Evolutionary conservation across 2,888 invertebrate genomes (phyloP), one percentile per base, ranked within the genome.

Genomic region (Heliconius aoede): DNA sequence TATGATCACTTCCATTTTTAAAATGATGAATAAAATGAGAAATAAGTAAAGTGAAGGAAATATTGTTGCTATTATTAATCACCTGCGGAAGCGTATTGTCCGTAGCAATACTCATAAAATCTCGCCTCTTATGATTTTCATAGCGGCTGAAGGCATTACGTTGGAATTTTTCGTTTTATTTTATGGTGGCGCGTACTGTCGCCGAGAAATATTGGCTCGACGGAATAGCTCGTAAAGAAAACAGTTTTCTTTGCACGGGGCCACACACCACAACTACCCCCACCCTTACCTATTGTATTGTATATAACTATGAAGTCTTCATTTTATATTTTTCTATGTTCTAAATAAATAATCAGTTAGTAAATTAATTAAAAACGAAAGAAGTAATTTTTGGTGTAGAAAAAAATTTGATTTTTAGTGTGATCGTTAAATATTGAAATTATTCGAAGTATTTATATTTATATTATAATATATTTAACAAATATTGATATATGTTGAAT

Each of bases 141-240:
- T 92, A 88, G 91, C 89, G 86, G 89, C 89, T 88, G 86, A 87
- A 88, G 88, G 90, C 89, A 90, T 88, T 89, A 87, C 88, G 89
- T 87, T 87, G 93, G 94, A 94, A 94, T 94, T 94, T 94, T 94
- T 93, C 94, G 94, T 94, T 94, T 94, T 94, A 94, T 94, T 94
- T 94, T 94, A 94, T 94, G 94, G 91, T 91, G 89, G 90, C 90
- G 91, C 93, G 93, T 92, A 91, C 93, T 94, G 94, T 93, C 93
- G 93, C 93, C 91, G 88, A 93, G 93, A 94, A 93, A 94, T 94
- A 94, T 94, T 94, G 94, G 94, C 92, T 94, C 92, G 89, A 89
- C 91, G 93, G 90, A 94, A 94, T 93, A 92, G 94, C 91, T 94
- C 94, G 93, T 94, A 94, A 94, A 94, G 93, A 91, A 91, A 91